These are phyloP conservation scores for Typhlichthys eigenmanni DNA, from an alignment of 2,797 vertebrate genomes.

Conservation along the genomic window DNA sequence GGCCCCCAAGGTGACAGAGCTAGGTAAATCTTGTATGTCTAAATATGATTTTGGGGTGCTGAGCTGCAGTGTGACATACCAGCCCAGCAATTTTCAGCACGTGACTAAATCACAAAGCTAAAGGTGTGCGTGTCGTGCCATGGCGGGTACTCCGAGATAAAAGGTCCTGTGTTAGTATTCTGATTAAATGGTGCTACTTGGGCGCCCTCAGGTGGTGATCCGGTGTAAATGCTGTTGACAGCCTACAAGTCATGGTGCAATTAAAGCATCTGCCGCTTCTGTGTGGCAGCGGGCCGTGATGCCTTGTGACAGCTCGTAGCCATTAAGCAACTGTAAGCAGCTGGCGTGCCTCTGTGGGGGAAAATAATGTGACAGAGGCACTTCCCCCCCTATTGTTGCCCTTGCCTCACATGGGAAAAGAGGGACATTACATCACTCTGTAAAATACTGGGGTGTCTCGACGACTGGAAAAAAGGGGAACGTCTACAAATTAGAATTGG, in stretches of 20 bases:
- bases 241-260: conserved; percentile 75
- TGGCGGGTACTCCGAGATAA: conserved; percentile 36
- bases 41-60: conserved; percentile 69
- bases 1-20: conserved; percentile 72
- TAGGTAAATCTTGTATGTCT: conserved; percentile 78
- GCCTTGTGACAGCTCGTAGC: conserved; percentile 79
- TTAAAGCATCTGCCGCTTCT: conserved; percentile 78
- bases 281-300: conserved; percentile 73
- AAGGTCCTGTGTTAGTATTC: conserved; percentile 32
- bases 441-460: conserved; percentile 43
- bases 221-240: conserved; percentile 70
- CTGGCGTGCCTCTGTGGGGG: conserved; percentile 76
- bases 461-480: conserved; percentile 38
- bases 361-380: conserved; percentile 76
- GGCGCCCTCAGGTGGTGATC: conserved; percentile 76
- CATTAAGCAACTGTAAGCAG: conserved; percentile 84
- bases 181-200: conserved; percentile 57
- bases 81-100: conserved; percentile 39
- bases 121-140: conserved; percentile 22
- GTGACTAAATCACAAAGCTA: conserved; percentile 36
- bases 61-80: conserved; percentile 42
- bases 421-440: conserved; percentile 71
- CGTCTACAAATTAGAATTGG: conserved; percentile 50
- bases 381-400: conserved; percentile 69
- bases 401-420: conserved; percentile 72